Conservation (phyloP, 2,797 vertebrate genomes). For the Pitangus sulphuratus region DNA sequence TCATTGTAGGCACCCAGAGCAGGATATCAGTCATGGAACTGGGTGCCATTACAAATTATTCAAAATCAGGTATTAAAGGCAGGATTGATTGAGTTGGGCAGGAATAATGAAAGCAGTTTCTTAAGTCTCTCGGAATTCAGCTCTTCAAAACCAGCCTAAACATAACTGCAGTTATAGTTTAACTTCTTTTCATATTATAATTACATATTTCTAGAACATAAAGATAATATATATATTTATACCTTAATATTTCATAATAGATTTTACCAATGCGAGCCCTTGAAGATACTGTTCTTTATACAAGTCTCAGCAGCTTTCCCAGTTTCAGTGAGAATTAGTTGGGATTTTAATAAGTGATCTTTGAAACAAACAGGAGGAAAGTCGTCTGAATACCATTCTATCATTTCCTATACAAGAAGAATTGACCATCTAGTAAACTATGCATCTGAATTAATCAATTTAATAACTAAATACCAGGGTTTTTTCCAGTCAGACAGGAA, state of each 20-base stretch:
- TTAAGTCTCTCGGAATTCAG: neutral
- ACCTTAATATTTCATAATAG: neutral
- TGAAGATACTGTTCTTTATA: constrained; percentile 44
- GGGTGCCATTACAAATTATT: neutral
- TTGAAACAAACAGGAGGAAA: constrained; percentile 71
- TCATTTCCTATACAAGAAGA: constrained; percentile 30
- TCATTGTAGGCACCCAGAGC: neutral
- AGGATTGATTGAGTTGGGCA: neutral
- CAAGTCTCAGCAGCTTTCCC: constrained; percentile 55
- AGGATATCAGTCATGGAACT: neutral
- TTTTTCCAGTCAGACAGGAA: neutral
- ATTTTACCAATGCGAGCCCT: constrained; percentile 2
- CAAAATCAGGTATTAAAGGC: neutral
- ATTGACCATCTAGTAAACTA: constrained; percentile 40
- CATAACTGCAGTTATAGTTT: neutral
- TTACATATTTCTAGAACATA: neutral
- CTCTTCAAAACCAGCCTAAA: neutral
- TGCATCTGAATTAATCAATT: constrained; percentile 47
- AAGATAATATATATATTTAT: neutral
- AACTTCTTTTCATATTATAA: neutral
- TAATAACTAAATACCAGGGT: neutral
- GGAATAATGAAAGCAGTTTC: neutral
- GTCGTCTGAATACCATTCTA: constrained; percentile 67
- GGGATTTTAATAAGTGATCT: constrained; percentile 46
- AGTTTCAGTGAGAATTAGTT: constrained; percentile 15